phyloP scores from a whole-genome alignment of 2,113 vertebrate genomes.

The Pleuronectes platessa region DNA sequence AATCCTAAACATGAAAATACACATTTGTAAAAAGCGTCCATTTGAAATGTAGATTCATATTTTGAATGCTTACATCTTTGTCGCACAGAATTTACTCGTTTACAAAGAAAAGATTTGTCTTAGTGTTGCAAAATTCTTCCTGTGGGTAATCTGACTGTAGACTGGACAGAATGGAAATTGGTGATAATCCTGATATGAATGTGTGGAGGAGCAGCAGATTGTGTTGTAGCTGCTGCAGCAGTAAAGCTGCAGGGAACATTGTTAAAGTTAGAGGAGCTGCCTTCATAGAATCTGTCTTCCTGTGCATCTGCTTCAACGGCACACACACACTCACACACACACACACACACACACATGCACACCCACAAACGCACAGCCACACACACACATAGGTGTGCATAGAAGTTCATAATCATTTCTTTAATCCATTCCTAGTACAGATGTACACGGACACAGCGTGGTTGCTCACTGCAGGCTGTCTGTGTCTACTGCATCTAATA shows the following conservation, averaged over 20 bases:
- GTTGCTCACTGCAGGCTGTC: too few relatives aligned
- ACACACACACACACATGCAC: background rate
- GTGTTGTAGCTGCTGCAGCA: constrained; percentile 22
- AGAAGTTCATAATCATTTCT: too few relatives aligned
- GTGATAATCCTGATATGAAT: constrained; percentile 16
- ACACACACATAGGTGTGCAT: background rate
- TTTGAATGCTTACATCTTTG: constrained; percentile 12
- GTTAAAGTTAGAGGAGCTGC: constrained; percentile 31
- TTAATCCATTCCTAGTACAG: background rate
- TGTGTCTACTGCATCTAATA: too few relatives aligned
- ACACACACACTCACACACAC: background rate
- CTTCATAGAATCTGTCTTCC: constrained; percentile 32
- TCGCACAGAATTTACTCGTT: constrained; percentile 50
- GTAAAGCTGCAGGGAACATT: background rate
- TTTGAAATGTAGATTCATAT: constrained; percentile 39
- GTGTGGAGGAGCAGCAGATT: constrained; percentile 14
- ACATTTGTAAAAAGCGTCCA: background rate
- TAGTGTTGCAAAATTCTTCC: constrained; percentile 1
- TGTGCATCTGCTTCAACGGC: constrained; percentile 30
- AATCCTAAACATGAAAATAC: background rate
- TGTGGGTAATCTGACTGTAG: constrained; percentile 22
- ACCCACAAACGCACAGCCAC: background rate
- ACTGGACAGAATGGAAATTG: background rate
- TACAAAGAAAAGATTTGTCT: constrained; percentile 5
- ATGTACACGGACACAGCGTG: too few relatives aligned